Evolutionary conservation across 2,888 invertebrate genomes (phyloP).

Genomic region (Brenthis hecate): DNA sequence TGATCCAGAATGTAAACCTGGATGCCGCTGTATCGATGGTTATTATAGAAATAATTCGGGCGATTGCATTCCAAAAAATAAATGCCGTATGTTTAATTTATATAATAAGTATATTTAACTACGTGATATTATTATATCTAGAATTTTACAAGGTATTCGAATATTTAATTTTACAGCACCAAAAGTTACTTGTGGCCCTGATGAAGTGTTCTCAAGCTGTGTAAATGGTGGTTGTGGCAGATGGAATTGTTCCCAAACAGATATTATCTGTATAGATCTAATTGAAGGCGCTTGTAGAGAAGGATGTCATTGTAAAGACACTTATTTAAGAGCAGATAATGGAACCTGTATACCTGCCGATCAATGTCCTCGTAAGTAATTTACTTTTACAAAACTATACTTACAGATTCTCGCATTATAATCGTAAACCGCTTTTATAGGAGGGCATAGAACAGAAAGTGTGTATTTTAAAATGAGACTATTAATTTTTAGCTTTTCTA

Average conservation of each 20-base stretch:
- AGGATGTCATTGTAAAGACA: conserved; percentile 44
- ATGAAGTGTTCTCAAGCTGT: conserved; percentile 45
- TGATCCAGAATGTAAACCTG: conserved; percentile 27
- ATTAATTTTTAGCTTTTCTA: background rate
- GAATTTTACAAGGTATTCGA: no score
- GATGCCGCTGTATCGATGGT: conserved; percentile 32
- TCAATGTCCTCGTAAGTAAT: conserved; percentile 47
- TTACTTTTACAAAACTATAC: background rate
- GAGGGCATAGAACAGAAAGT: background rate
- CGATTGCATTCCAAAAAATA: conserved; percentile 37
- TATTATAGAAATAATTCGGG: conserved; percentile 29
- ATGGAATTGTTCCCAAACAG: conserved; percentile 48
- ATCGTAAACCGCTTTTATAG: background rate
- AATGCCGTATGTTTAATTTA: conserved; percentile 32
- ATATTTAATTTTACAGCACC: background rate
- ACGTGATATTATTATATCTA: no score
- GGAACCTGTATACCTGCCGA: conserved; percentile 42
- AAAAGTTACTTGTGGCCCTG: background rate
- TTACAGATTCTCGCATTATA: conserved; percentile 27
- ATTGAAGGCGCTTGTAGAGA: conserved; percentile 31
- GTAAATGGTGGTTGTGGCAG: conserved; percentile 44
- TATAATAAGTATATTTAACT: background rate
- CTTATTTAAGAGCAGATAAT: conserved; percentile 36
- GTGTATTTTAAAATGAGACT: no score
- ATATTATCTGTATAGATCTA: conserved; percentile 36